phyloP scores from a whole-genome alignment of 2,797 vertebrate genomes.

The Merluccius polli region DNA sequence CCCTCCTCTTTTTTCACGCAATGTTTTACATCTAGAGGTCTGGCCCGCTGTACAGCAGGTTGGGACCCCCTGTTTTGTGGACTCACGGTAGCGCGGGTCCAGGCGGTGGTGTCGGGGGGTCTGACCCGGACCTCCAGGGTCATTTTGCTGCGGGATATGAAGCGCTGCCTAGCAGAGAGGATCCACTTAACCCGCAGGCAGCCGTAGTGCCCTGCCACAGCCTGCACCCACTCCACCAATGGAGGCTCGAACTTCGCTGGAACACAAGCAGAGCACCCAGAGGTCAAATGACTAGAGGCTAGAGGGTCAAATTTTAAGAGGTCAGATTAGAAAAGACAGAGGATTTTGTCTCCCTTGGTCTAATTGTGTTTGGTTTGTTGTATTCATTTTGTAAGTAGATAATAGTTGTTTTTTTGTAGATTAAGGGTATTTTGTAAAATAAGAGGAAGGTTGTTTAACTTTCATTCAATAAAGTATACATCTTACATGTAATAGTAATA shows the following conservation, averaged over 20 bases:
- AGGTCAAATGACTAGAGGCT: not conserved
- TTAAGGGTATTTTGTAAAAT: no score
- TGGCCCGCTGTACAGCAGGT: no score
- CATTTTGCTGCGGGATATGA: constrained; percentile 40
- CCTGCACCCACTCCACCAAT: constrained; percentile 46
- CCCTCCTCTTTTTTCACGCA: no score
- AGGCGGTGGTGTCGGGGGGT: constrained; percentile 37
- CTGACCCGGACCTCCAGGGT: constrained; percentile 74
- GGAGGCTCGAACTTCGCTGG: constrained; percentile 84
- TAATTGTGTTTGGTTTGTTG: no score
- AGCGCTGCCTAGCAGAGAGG: constrained; percentile 42
- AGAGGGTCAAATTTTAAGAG: no score
- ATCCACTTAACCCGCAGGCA: constrained; percentile 77
- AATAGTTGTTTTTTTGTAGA: no score
- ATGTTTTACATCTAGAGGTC: no score
- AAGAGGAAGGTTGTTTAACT: no score
- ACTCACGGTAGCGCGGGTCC: constrained; percentile 52
- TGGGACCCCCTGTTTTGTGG: not conserved
- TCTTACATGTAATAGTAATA: no score
- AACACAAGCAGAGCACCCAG: constrained; percentile 6
- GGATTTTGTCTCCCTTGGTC: no score
- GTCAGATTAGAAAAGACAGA: not conserved
- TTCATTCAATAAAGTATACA: no score
- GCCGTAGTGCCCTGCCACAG: constrained; percentile 41
- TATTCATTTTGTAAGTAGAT: no score